phyloP scores from a whole-genome alignment of 2,113 vertebrate genomes.

The Fukomys damarensis region DNA sequence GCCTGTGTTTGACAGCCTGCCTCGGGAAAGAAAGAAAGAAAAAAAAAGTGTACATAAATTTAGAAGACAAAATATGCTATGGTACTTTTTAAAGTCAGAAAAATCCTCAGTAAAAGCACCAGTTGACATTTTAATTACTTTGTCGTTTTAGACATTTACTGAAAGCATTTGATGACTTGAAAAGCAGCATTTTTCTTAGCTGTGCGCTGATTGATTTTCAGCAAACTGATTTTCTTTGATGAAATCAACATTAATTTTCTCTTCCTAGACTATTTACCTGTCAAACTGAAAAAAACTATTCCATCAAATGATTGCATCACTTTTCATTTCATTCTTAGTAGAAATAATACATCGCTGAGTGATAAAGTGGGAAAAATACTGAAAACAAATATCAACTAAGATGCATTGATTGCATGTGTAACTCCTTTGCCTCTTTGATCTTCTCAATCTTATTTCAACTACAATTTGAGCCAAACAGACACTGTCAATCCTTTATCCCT shows the following conservation, averaged over 20 bases:
- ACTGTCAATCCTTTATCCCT: background rate
- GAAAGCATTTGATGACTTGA: constrained; percentile 51
- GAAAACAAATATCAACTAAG: background rate
- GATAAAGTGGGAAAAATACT: background rate
- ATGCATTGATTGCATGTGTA: constrained; percentile 3
- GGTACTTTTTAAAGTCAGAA: constrained; percentile 16
- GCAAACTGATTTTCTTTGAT: constrained; percentile 58
- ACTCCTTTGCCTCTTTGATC: background rate
- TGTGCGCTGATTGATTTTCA: constrained; percentile 43
- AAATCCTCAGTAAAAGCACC: background rate
- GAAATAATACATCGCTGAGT: constrained; percentile 33
- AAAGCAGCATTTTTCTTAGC: constrained; percentile 55
- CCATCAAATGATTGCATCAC: constrained; percentile 51
- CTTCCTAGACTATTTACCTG: constrained; percentile 54
- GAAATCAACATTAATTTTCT: constrained; percentile 69
- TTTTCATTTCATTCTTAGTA: constrained; percentile 61
- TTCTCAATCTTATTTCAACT: constrained; percentile 41
- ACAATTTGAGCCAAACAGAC: background rate
- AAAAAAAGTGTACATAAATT: background rate
- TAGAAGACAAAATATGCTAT: background rate
- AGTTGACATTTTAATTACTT: constrained; percentile 63
- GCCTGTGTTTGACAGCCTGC: background rate
- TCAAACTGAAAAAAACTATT: constrained; percentile 57
- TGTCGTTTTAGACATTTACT: background rate
- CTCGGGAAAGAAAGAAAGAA: background rate